Conservation (phyloP, 2,797 vertebrate species). For the Vultur gryphus region DNA sequence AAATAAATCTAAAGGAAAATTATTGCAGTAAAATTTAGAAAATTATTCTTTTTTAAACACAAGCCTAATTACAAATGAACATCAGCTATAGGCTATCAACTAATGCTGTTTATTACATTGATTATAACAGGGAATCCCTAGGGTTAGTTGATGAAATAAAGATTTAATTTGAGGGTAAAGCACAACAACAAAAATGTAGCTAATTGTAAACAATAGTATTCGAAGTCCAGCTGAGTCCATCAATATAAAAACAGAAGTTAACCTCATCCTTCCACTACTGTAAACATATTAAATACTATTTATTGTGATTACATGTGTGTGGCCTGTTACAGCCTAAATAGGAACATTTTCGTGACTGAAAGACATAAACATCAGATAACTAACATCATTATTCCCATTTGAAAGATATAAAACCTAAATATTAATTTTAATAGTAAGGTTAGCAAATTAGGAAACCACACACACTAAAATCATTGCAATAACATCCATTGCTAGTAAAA, state of each 20-base stretch:
- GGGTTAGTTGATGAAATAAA: conserved; percentile 78
- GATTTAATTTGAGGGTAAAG: conserved; percentile 78
- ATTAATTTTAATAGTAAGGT: conserved; percentile 82
- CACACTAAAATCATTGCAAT: conserved; percentile 46
- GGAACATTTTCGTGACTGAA: conserved; percentile 84
- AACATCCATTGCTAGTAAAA: conserved; percentile 29
- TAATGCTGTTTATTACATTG: conserved; percentile 79
- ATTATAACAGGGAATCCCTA: conserved; percentile 76
- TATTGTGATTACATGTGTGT: conserved; percentile 86
- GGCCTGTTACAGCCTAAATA: conserved; percentile 78
- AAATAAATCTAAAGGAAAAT: conserved; percentile 74
- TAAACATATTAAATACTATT: conserved; percentile 94
- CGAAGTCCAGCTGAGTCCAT: conserved; percentile 80
- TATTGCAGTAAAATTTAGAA: conserved; percentile 71
- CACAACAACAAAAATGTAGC: conserved; percentile 83
- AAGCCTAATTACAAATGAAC: conserved; percentile 71
- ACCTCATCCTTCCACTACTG: conserved; percentile 81
- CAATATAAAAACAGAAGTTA: conserved; percentile 82
- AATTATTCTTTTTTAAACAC: conserved; percentile 74
- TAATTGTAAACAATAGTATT: conserved; percentile 82
- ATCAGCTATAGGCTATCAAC: conserved; percentile 52
- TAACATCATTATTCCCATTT: conserved; percentile 73
- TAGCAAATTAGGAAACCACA: conserved; percentile 61
- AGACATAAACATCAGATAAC: conserved; percentile 80
- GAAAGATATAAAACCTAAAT: conserved; percentile 79